These are phyloP conservation scores for Acipenser transmontanus DNA, from an alignment of 2,797 vertebrate species.

Conservation along the genomic window DNA sequence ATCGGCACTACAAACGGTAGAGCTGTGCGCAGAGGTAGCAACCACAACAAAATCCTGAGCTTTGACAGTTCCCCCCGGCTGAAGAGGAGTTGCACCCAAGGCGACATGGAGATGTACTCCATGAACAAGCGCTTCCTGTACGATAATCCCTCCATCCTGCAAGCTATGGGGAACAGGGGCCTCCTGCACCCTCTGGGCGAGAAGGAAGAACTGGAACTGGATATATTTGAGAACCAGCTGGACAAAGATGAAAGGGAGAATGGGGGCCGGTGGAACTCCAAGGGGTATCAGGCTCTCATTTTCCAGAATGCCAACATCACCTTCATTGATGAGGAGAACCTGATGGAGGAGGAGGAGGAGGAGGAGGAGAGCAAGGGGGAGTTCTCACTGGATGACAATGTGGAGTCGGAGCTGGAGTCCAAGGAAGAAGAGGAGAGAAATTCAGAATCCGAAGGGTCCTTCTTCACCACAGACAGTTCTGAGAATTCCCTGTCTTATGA, in stretches of 20 bases:
- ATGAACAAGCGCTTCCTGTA: slow-evolving; percentile 78
- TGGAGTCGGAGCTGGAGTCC: slow-evolving; percentile 66
- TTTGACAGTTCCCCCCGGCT: slow-evolving; percentile 65
- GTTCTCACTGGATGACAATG: slow-evolving; percentile 61
- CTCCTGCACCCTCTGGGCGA: slow-evolving; percentile 62
- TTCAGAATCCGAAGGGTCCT: slow-evolving; percentile 77
- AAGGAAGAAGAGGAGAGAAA: slow-evolving; percentile 73
- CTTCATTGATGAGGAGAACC: slow-evolving; percentile 75
- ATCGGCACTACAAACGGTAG: slow-evolving; percentile 74
- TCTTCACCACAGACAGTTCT: slow-evolving; percentile 74
- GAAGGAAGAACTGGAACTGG: slow-evolving; percentile 48
- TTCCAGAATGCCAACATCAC: slow-evolving; percentile 80
- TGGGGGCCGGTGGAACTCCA: slow-evolving; percentile 71
- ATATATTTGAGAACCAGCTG: slow-evolving; percentile 76
- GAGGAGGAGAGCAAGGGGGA: slow-evolving; percentile 50
- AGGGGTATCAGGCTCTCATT: slow-evolving; percentile 74
- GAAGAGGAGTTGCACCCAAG: slow-evolving; percentile 66
- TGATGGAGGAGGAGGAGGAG: slow-evolving; percentile 50
- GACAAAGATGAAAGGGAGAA: slow-evolving; percentile 84
- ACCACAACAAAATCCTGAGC: slow-evolving; percentile 65
- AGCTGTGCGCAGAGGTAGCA: not conserved
- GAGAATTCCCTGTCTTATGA: slow-evolving; percentile 81
- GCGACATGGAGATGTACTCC: slow-evolving; percentile 75
- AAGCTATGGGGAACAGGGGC: slow-evolving; percentile 64
- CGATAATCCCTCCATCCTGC: slow-evolving; percentile 45